Evolutionary conservation across 2,797 vertebrate genomes (phyloP).

Genomic region (Anas flavirostris): DNA sequence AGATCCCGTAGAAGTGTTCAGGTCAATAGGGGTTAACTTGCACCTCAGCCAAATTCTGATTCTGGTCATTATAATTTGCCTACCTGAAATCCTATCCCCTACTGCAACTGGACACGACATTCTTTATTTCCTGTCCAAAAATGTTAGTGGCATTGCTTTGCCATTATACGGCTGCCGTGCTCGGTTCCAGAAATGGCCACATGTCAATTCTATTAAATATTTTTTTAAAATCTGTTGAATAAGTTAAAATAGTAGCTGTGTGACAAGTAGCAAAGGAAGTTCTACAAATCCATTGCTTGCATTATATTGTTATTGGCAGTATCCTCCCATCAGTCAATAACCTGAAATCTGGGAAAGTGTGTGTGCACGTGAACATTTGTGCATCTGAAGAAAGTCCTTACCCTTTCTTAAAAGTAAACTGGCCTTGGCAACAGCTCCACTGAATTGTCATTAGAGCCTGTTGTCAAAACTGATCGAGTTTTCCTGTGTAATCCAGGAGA

Average conservation of each 20-base stretch:
- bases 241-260: neutral
- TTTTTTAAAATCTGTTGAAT: neutral
- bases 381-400: neutral
- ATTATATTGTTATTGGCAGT: neutral
- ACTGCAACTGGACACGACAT: neutral
- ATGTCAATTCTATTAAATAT: neutral
- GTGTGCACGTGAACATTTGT: neutral
- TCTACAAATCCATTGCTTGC: neutral
- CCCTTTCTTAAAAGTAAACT: neutral
- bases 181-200: neutral
- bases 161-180: neutral
- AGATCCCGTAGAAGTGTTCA: neutral
- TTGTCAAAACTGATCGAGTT: slow-evolving; percentile 37
- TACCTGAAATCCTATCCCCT: slow-evolving; percentile 11
- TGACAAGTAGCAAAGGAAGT: neutral
- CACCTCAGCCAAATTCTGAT: neutral
- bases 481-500: slow-evolving; percentile 30
- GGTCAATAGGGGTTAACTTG: slow-evolving; percentile 8
- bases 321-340: neutral
- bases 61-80: neutral
- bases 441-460: slow-evolving; percentile 11
- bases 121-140: slow-evolving; percentile 16
- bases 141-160: neutral
- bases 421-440: neutral
- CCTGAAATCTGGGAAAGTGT: neutral